Percentiles rank a stretch among this genome's conserved stretches.
Conservation (phyloP, 2,113 vertebrate genomes). For the Daubentonia madagascariensis region DNA sequence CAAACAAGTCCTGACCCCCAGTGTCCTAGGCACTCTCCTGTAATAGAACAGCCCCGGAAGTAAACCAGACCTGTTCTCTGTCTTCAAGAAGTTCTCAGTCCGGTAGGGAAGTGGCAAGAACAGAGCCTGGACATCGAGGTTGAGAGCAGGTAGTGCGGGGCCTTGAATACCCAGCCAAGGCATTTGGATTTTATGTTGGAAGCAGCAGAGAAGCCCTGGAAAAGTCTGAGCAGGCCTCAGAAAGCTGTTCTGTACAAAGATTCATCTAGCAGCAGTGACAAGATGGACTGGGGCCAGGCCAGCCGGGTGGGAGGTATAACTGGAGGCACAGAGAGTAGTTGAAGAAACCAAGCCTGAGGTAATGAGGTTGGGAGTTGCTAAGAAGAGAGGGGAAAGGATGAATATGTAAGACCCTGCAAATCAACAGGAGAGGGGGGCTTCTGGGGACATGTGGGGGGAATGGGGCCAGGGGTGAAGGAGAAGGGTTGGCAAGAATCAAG, state of each 20-base stretch:
- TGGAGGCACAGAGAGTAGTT: neutral
- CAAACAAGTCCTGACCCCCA: neutral
- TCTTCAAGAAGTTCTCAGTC: constrained; percentile 17
- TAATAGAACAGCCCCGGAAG: neutral
- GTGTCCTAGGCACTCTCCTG: neutral
- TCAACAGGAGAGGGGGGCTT: neutral
- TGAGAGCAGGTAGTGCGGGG: neutral
- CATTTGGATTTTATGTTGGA: neutral
- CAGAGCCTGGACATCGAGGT: neutral
- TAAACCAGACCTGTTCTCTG: neutral
- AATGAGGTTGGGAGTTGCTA: neutral
- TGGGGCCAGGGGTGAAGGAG: neutral
- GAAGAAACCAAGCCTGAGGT: neutral
- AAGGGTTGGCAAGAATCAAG: neutral
- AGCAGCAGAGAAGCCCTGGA: neutral
- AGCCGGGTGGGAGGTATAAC: neutral
- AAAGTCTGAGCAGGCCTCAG: neutral
- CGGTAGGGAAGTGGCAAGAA: neutral
- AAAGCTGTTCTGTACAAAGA: neutral
- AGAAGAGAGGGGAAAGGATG: neutral
- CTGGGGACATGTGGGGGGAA: neutral
- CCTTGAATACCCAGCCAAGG: neutral
- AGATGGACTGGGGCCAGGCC: neutral
- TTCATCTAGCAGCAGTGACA: neutral
- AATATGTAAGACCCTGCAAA: neutral